phyloP scores from a whole-genome alignment of 2,888 invertebrate species.

The Amiota minor region DNA sequence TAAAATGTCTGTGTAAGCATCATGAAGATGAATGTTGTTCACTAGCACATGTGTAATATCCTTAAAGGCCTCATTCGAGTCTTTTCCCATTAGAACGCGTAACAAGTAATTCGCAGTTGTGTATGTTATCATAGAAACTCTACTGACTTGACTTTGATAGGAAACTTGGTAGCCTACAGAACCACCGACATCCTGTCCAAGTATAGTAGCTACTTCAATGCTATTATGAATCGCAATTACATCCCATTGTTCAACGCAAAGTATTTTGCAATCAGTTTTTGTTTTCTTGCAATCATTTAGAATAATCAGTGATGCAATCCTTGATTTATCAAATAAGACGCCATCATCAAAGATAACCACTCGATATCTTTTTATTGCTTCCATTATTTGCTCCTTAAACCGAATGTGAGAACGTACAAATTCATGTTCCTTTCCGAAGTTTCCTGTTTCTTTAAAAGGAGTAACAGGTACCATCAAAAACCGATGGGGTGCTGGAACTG shows the following conservation, averaged over 20 bases:
- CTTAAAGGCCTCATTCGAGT: conserved; percentile 12
- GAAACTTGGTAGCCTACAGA: conserved; percentile 52
- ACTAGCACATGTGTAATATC: conserved; percentile 52
- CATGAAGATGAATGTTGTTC: conserved; percentile 52
- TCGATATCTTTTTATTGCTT: conserved; percentile 42
- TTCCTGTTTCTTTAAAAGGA: background rate
- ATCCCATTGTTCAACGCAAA: conserved; percentile 48
- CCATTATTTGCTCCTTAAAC: conserved; percentile 32
- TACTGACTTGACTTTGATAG: conserved; percentile 37
- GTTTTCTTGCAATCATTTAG: conserved; percentile 44
- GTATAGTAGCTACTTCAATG: conserved; percentile 41
- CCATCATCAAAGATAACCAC: conserved; percentile 41
- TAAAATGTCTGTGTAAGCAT: conserved; percentile 49
- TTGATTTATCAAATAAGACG: conserved; percentile 44
- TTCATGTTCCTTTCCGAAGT: conserved; percentile 17
- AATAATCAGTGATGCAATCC: conserved; percentile 45
- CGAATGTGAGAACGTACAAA: conserved; percentile 15
- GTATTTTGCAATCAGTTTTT: conserved; percentile 36
- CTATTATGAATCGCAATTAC: conserved; percentile 49
- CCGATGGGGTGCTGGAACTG: conserved; percentile 22
- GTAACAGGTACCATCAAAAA: conserved; percentile 16
- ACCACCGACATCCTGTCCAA: conserved; percentile 51
- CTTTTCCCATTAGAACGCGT: conserved; percentile 41
- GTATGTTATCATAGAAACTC: conserved; percentile 43
- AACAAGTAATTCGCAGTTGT: conserved; percentile 50